Conservation (phyloP, 2,888 invertebrate species). For the Hirtodrosophila duncani region DNA sequence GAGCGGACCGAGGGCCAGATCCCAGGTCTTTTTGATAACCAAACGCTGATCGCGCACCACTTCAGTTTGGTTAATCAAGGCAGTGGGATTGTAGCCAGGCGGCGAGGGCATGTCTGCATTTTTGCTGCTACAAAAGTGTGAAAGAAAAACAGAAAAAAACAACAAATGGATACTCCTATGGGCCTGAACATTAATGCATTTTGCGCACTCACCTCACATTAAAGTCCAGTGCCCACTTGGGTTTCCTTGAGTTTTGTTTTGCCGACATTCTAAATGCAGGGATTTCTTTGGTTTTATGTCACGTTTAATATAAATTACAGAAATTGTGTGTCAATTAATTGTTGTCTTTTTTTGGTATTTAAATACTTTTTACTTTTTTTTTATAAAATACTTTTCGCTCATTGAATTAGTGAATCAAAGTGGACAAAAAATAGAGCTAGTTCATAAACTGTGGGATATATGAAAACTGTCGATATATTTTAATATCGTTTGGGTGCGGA, state of each 20-base stretch:
- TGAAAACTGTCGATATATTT: too few relatives aligned
- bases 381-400: too few relatives aligned
- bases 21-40: conserved; percentile 97
- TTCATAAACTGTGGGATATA: too few relatives aligned
- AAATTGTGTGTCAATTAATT: too few relatives aligned
- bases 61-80: conserved; percentile 86
- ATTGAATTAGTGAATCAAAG: too few relatives aligned
- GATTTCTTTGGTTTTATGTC: conserved; percentile 17
- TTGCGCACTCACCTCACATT: conserved; percentile 79
- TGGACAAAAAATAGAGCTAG: too few relatives aligned
- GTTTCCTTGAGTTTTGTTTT: conserved; percentile 78
- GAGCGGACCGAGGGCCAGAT: conserved; percentile 94
- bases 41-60: conserved; percentile 90
- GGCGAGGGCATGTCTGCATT: conserved; percentile 85
- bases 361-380: too few relatives aligned
- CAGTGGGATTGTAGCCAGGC: conserved; percentile 89
- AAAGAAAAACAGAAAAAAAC: neutral
- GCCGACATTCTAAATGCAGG: conserved; percentile 72
- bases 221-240: conserved; percentile 84
- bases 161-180: neutral
- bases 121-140: conserved; percentile 57
- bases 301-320: conserved; percentile 40
- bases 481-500: too few relatives aligned
- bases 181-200: neutral
- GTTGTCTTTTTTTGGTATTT: too few relatives aligned